Evolutionary conservation across 2,888 invertebrate species (phyloP).

Genomic region (Ormyrus labotus): DNA sequence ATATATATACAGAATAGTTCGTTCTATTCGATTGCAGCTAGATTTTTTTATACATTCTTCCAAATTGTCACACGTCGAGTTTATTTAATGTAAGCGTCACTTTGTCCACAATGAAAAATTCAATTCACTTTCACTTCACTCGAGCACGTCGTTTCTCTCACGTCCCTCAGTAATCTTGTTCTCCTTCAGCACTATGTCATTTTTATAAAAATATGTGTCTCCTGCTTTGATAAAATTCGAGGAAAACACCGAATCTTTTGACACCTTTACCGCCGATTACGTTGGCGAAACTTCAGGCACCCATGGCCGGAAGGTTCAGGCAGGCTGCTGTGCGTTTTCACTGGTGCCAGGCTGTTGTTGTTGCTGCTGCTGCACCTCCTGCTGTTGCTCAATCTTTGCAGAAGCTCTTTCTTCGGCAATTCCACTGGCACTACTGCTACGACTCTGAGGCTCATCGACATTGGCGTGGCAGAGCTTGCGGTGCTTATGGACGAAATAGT

Average conservation of each 20-base stretch:
- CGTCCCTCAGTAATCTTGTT: too few species aligned
- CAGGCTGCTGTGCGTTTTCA: conserved; percentile 51
- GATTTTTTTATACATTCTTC: too few species aligned
- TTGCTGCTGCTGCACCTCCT: conserved; percentile 1
- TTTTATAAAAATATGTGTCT: too few species aligned
- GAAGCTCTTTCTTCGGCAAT: conserved; percentile 33
- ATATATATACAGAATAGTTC: conserved; percentile 32
- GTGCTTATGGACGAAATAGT: conserved; percentile 95
- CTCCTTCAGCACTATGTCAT: too few species aligned
- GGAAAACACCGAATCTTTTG: neutral
- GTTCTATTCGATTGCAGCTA: neutral
- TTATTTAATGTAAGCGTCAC: too few species aligned
- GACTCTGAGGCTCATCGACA: conserved; percentile 65
- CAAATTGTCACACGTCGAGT: too few species aligned
- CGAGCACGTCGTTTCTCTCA: too few species aligned
- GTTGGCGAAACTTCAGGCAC: neutral
- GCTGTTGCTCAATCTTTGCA: conserved; percentile 63
- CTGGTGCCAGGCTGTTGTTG: conserved; percentile 61
- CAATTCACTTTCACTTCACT: too few species aligned
- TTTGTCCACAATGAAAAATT: too few species aligned
- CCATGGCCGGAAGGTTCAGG: conserved; percentile 56
- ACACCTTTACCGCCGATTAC: too few species aligned
- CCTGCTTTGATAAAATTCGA: neutral
- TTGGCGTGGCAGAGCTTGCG: conserved; percentile 89
- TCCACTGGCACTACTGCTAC: neutral